These are phyloP conservation scores for Netelia virgata DNA, from an alignment of 2,888 invertebrate species.

Conservation along the genomic window DNA sequence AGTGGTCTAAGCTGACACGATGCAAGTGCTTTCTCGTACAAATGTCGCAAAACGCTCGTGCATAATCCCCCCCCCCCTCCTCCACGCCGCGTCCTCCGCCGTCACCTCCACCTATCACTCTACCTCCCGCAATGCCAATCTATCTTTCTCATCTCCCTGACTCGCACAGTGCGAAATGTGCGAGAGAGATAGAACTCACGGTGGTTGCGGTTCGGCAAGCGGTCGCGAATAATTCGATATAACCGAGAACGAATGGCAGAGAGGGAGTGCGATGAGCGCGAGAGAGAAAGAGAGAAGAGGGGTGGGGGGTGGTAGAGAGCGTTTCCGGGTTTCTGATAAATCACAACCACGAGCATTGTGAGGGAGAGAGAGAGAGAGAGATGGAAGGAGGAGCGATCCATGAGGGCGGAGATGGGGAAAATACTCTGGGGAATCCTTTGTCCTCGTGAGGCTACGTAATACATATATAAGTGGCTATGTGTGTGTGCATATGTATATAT, in stretches of 20 bases:
- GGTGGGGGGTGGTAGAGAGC: background rate
- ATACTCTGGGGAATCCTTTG: constrained; percentile 60
- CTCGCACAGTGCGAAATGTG: constrained; percentile 5
- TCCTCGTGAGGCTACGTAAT: constrained; percentile 11
- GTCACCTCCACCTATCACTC: background rate
- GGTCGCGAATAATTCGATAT: constrained; percentile 54
- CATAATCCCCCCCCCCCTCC: constrained; percentile 17
- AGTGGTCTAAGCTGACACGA: background rate
- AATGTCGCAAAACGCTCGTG: constrained; percentile 10
- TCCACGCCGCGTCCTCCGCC: background rate
- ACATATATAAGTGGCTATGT: too few relatives aligned
- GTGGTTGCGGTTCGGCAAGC: constrained; percentile 49
- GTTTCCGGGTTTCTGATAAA: constrained; percentile 65
- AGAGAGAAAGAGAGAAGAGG: background rate
- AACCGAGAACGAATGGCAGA: constrained; percentile 16
- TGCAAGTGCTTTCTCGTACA: constrained; percentile 10
- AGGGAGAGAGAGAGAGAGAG: constrained; percentile 29
- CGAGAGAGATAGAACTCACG: constrained; percentile 24
- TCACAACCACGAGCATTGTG: constrained; percentile 52
- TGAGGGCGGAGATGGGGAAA: constrained; percentile 38
- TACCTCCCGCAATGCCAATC: constrained; percentile 33
- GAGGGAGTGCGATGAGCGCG: too few relatives aligned
- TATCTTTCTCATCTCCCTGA: constrained; percentile 42
- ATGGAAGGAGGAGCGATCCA: constrained; percentile 10
- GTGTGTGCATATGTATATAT: background rate